Evolutionary conservation across 2,888 invertebrate genomes (phyloP).

Genomic region (Coelopa pilipes): DNA sequence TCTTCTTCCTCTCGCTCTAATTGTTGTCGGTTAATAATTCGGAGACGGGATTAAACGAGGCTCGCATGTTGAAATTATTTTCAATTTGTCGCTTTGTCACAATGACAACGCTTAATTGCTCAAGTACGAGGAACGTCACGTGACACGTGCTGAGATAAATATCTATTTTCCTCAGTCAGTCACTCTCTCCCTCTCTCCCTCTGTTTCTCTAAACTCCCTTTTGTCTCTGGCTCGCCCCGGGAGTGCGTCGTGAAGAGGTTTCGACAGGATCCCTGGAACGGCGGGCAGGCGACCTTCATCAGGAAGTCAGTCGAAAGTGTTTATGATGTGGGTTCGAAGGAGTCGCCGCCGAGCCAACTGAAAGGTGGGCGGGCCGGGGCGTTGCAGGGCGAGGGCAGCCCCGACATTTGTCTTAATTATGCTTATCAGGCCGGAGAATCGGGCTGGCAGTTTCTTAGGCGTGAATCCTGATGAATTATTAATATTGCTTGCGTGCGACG

Average conservation of each 20-base stretch:
- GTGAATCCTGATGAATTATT: slow-evolving; percentile 6
- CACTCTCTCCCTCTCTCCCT: not conserved
- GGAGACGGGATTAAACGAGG: not conserved
- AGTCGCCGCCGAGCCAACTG: no score
- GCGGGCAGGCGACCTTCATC: slow-evolving; percentile 3
- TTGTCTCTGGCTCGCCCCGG: no score
- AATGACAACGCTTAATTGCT: not conserved
- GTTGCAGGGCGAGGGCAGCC: not conserved
- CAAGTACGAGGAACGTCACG: slow-evolving; percentile 3
- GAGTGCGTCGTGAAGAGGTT: no score
- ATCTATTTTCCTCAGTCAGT: slow-evolving; percentile 7
- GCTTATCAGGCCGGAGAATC: slow-evolving; percentile 1
- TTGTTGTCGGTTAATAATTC: not conserved
- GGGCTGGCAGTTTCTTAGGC: slow-evolving; percentile 9
- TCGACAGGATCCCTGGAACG: not conserved
- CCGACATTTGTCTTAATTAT: slow-evolving; percentile 24
- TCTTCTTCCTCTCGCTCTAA: no score
- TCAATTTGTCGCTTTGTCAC: not conserved
- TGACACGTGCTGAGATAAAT: slow-evolving; percentile 18
- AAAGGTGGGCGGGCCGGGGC: not conserved
- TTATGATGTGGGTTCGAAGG: slow-evolving; percentile 11
- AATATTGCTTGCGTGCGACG: not conserved
- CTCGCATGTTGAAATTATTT: not conserved
- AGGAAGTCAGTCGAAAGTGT: slow-evolving; percentile 7
- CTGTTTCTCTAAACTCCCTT: no score